These are phyloP conservation scores for Perizoma affinitatum DNA, from an alignment of 2,888 invertebrate genomes.

Conservation along the genomic window DNA sequence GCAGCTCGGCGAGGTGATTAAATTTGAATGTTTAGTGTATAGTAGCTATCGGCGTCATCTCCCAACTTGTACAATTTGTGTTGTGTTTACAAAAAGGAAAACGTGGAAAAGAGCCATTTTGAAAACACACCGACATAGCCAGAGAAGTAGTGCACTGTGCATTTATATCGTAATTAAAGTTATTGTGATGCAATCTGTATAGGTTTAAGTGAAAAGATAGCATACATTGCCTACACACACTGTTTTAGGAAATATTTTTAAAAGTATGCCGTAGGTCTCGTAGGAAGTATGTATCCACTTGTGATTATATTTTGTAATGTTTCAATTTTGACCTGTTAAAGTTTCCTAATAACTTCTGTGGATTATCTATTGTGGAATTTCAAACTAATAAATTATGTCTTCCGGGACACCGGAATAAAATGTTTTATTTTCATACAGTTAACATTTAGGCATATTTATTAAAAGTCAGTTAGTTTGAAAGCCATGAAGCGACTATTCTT, in stretches of 20 bases:
- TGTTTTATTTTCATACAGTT: slow-evolving; percentile 51
- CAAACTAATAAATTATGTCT: slow-evolving; percentile 76
- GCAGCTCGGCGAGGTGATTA: slow-evolving; percentile 50
- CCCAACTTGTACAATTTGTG: slow-evolving; percentile 87
- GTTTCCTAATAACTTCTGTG: slow-evolving; percentile 76
- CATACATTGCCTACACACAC: slow-evolving; percentile 68
- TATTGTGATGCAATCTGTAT: slow-evolving; percentile 63
- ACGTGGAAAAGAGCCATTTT: slow-evolving; percentile 94
- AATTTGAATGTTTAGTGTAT: slow-evolving; percentile 18
- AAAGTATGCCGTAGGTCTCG: slow-evolving; percentile 61
- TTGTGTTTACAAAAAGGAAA: slow-evolving; percentile 94
- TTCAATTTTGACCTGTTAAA: slow-evolving; percentile 69
- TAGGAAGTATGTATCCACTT: slow-evolving; percentile 63
- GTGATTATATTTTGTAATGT: slow-evolving; percentile 76
- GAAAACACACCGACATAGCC: slow-evolving; percentile 91
- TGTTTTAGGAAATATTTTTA: slow-evolving; percentile 58
- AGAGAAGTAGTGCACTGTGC: slow-evolving; percentile 76
- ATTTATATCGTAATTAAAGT: slow-evolving; percentile 61
- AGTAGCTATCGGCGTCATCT: slow-evolving; percentile 34
- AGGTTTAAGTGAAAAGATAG: slow-evolving; percentile 63
- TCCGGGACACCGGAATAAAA: slow-evolving; percentile 59
- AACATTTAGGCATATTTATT: slow-evolving; percentile 8
- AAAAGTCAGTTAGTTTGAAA: slow-evolving; percentile 37
- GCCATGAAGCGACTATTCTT: slow-evolving; percentile 66
- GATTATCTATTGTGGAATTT: slow-evolving; percentile 79